These are phyloP conservation scores for Oreohelix idahoensis DNA, from an alignment of 1,140 invertebrate species.

Conservation along the genomic window DNA sequence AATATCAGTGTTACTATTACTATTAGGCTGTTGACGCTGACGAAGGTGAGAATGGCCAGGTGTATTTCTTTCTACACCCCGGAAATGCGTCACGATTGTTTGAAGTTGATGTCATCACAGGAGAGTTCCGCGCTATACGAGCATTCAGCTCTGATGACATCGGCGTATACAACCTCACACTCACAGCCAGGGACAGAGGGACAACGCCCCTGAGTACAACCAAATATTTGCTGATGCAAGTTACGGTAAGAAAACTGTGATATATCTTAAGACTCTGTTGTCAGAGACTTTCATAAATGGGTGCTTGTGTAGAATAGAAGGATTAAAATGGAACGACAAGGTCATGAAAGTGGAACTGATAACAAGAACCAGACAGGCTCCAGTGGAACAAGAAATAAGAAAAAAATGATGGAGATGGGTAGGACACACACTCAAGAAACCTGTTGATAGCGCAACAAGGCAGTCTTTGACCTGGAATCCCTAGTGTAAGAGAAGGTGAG, in stretches of 20 bases:
- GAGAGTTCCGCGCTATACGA: conserved; percentile 39
- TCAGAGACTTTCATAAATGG: too few relatives aligned
- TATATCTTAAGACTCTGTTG: too few relatives aligned
- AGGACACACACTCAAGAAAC: too few relatives aligned
- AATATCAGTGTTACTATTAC: background rate
- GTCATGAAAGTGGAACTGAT: too few relatives aligned
- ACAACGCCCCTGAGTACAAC: background rate
- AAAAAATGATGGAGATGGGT: too few relatives aligned
- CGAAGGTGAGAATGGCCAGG: conserved; percentile 47
- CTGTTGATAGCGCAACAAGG: too few relatives aligned
- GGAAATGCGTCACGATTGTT: conserved; percentile 83
- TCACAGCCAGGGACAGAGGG: conserved; percentile 42
- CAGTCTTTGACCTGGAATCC: too few relatives aligned
- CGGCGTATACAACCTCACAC: conserved; percentile 33
- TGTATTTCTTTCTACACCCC: conserved; percentile 61
- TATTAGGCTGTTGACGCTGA: conserved; percentile 50
- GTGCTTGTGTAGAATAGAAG: too few relatives aligned
- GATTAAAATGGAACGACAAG: too few relatives aligned
- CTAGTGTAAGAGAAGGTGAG: too few relatives aligned
- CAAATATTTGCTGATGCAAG: background rate
- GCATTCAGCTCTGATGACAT: conserved; percentile 24
- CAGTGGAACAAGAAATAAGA: too few relatives aligned
- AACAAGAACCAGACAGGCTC: too few relatives aligned
- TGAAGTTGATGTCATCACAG: conserved; percentile 85
- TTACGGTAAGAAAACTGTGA: background rate